Base-by-base conservation (phyloP, 1,140 invertebrate genomes). In the Zaprionus ornatus region DNA sequence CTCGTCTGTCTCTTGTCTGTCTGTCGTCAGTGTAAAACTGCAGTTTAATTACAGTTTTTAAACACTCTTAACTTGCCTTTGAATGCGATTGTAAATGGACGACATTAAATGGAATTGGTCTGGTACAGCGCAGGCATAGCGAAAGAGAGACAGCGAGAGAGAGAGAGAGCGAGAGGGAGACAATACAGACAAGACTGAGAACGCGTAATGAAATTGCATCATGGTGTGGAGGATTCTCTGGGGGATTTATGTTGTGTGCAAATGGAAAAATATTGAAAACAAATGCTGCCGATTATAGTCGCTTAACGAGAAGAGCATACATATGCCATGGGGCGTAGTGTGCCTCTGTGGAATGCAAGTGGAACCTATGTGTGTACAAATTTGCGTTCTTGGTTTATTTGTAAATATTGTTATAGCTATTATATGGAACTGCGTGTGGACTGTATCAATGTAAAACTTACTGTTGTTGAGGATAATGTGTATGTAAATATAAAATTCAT, bases 11-110 rank as follows among this genome's bases (percentile, higher is more conserved):
- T 32, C 9, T 32, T 32, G 29, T 32, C 29, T 32, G 40, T 17
- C 40, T 55, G 73, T 66, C 66, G 61, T 63, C 75, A 52, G 61
- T 66, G 62, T 45, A 37, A 74, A 78, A 78, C 69, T 79, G 68
- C 74, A 77, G 70, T 78, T 80, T 78, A 80, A 80, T 80, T 78
- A 78, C 70, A 52, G 54, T 78, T 74, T 78, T 79, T 69, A 63
- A 76, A 67, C 60, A 56, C 45, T 70, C 40, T 80, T 69, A 59
- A 68, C 52, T 74, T 77, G 70, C 25, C 70, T 78, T 74, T 73
- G 69, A 79, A 74, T 64, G 63, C 52, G 37, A 60, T 72, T 73
- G 74, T 63, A 76, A 79, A 52, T 57, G 66, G 45, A 77, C 21
- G 64, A 32, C 74, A 56, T 48, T 77, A 57, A 79, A 77, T 45